phyloP scores from a whole-genome alignment of 2,888 invertebrate species.

The Drosophila pseudotakahashii region DNA sequence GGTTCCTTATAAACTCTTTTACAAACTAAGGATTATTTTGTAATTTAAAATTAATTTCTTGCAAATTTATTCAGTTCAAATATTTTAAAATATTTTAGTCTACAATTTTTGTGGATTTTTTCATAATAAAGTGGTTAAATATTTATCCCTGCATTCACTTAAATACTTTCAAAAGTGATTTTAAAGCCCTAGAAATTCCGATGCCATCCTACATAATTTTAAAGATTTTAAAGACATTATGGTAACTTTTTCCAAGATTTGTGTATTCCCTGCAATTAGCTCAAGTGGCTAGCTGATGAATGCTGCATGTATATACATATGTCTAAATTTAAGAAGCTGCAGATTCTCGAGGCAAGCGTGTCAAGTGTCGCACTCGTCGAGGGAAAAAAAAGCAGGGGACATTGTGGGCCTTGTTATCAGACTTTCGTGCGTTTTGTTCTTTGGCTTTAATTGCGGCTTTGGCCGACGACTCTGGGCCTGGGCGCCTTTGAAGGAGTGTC shows the following conservation, averaged over 20 bases:
- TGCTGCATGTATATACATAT: neutral
- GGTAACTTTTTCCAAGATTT: neutral
- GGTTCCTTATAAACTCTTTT: no score
- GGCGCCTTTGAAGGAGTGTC: slow-evolving; percentile 45
- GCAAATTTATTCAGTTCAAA: no score
- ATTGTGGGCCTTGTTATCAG: slow-evolving; percentile 36
- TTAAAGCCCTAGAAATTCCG: no score
- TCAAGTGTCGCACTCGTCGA: slow-evolving; percentile 27
- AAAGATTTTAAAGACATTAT: neutral
- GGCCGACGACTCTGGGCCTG: slow-evolving; percentile 28
- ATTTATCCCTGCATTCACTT: no score
- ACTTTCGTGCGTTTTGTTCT: slow-evolving; percentile 27
- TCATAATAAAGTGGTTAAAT: no score
- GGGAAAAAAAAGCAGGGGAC: neutral
- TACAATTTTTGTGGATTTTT: no score
- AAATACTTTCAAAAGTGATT: no score
- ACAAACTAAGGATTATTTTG: no score
- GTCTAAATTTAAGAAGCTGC: slow-evolving; percentile 15
- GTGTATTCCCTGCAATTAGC: slow-evolving; percentile 12
- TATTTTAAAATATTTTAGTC: no score
- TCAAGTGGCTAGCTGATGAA: neutral
- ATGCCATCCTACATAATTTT: neutral
- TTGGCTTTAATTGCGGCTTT: slow-evolving; percentile 47
- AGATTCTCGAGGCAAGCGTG: slow-evolving; percentile 34
- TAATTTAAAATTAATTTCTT: no score